Evolutionary conservation across 2,888 invertebrate species (phyloP).

Genomic region (Suillia variegata): DNA sequence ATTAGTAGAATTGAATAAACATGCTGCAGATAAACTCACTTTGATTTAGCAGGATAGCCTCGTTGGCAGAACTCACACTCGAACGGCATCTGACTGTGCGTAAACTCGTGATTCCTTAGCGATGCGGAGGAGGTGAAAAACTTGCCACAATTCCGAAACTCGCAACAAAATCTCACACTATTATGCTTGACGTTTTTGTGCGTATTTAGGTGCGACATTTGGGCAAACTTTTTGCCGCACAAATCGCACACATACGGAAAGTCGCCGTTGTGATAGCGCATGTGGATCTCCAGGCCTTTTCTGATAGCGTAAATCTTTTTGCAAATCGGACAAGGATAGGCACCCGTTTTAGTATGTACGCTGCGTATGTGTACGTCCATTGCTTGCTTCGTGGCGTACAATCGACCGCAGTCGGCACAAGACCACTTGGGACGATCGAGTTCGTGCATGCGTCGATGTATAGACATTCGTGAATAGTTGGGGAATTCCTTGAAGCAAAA

Average conservation of each 20-base stretch:
- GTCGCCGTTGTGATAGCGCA: constrained; percentile 42
- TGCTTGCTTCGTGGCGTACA: constrained; percentile 44
- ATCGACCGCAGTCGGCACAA: constrained; percentile 32
- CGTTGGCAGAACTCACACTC: constrained; percentile 41
- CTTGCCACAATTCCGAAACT: constrained; percentile 39
- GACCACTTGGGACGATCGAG: constrained; percentile 32
- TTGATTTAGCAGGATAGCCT: constrained; percentile 43
- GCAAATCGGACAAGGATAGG: constrained; percentile 38
- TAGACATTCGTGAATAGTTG: constrained; percentile 36
- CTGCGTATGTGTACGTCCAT: constrained; percentile 40
- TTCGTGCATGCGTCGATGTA: constrained; percentile 35
- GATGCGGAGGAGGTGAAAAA: constrained; percentile 45
- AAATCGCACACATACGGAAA: constrained; percentile 44
- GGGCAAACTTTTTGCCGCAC: constrained; percentile 44
- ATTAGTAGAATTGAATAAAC: neutral
- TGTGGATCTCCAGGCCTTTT: constrained; percentile 45
- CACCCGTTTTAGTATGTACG: constrained; percentile 36
- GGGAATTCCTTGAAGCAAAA: constrained; percentile 34
- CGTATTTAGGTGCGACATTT: constrained; percentile 43
- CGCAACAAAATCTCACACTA: constrained; percentile 40
- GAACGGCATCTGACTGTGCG: constrained; percentile 45
- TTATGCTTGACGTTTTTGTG: constrained; percentile 44
- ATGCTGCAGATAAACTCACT: constrained; percentile 33
- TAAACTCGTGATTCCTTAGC: constrained; percentile 43
- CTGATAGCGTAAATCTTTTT: constrained; percentile 42